Base-by-base conservation (phyloP, 2,888 invertebrate genomes). In the Coleophora deauratella region DNA sequence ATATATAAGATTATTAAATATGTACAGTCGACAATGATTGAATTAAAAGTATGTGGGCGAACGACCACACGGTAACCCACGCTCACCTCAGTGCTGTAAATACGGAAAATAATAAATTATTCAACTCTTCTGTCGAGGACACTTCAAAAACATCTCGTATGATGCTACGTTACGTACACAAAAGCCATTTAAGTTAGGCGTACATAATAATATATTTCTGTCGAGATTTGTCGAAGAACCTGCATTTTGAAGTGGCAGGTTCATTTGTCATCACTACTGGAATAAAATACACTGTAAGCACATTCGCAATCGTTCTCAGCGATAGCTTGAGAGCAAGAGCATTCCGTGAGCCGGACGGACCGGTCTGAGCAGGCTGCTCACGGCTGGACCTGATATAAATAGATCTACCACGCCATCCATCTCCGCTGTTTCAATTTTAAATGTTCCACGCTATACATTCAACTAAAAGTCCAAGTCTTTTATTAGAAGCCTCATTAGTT, bases 381-480 rank as follows among this genome's bases (percentile, higher is more conserved):
- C 75, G 78, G 77, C 65, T 67, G 72, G 71, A 73, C 76, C 76
- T 75, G 78, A 74, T 82, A 84, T 80, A 84, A 81, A 82, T 82
- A 84, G 81, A 79, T 65, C 66, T 65, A 62, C 69, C 73, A 67
- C 63, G 70, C 65, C 74, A 78, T 79, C 76, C 74, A 74, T 82
- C 81, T 76, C 66, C 64, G 59, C 59, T 66, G 66, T 64, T 72
- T 66, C 64, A 72, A 62, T 75, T 77, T 72, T 73, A 34, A 32
- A 34, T 31, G 41, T 33, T 37, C 37, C 14, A 37, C 33, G 32
- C 11, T 32, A 37, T 38, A 21, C 27, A 33, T 37, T 21, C 11
- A 31, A 27, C 27, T 8, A n/a, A 35, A 10, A 12, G 12, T 27
- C 11, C n/a, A n/a, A 33, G 21, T 21, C 21, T 21, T 21, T 21